These are phyloP conservation scores for Phenganax marumi DNA, from an alignment of 92 coral and sea anemone species.

Conservation along the genomic window DNA sequence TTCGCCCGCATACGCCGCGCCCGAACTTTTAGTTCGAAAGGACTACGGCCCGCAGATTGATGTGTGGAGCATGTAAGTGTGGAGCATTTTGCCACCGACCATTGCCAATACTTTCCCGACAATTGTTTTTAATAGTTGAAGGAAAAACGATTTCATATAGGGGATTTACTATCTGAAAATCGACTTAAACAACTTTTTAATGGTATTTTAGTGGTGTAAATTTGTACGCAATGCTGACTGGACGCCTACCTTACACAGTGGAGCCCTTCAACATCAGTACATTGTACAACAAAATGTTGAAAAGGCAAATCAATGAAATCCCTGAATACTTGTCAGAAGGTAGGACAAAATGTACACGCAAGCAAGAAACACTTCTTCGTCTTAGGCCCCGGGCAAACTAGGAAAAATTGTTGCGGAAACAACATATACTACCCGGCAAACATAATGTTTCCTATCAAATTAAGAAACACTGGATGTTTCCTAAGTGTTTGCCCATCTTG, in stretches of 20 bases:
- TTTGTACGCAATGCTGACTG: constrained; percentile 97
- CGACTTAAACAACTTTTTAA: not conserved
- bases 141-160: no score
- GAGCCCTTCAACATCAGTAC: constrained; percentile 94
- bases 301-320: constrained; percentile 79
- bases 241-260: constrained; percentile 94
- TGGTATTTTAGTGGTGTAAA: constrained; percentile 76
- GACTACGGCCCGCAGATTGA: constrained; percentile 94
- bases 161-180: no score
- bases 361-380: not conserved
- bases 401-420: no score
- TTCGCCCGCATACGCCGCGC: constrained; percentile 99
- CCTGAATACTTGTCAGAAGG: constrained; percentile 88
- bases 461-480: no score
- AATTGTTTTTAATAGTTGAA: no score
- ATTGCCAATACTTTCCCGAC: no score
- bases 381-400: no score
- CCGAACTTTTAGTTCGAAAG: constrained; percentile 94
- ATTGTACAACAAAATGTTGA: constrained; percentile 91
- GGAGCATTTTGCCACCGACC: not conserved
- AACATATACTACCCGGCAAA: not conserved
- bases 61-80: constrained; percentile 97
- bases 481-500: no score
- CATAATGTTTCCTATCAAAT: not conserved
- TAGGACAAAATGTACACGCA: constrained; percentile 39